Conservation (phyloP, 2,888 invertebrate genomes). For the Liopterus haemorrhoidalis region DNA sequence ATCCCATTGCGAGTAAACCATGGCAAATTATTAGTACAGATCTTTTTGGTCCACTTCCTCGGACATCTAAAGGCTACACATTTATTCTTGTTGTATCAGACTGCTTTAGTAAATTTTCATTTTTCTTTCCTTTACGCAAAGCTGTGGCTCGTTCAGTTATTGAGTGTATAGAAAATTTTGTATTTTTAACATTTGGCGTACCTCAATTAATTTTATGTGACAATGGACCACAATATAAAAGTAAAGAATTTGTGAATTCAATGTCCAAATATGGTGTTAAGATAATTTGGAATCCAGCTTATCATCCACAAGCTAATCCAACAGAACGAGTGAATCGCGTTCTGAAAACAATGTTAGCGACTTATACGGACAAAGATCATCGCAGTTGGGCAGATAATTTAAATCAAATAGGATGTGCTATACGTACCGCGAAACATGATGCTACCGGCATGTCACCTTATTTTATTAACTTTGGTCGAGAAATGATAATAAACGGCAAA, state of each 20-base stretch:
- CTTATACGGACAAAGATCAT: conserved; percentile 26
- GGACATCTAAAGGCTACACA: neutral
- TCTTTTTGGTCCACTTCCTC: neutral
- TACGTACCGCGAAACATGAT: conserved; percentile 31
- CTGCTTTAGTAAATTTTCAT: conserved; percentile 10
- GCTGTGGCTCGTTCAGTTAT: neutral
- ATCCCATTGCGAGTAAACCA: neutral
- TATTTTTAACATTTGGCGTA: conserved; percentile 26
- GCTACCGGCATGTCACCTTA: conserved; percentile 29
- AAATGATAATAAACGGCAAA: conserved; percentile 22
- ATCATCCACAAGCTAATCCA: conserved; percentile 36
- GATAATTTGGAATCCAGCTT: conserved; percentile 25
- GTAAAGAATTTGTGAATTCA: conserved; percentile 22
- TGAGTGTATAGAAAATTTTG: conserved; percentile 2
- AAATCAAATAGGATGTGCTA: conserved; percentile 28
- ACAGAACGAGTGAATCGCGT: conserved; percentile 35
- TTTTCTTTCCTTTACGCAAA: conserved; percentile 6
- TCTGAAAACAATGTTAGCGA: conserved; percentile 31
- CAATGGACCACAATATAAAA: conserved; percentile 26
- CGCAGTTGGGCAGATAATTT: conserved; percentile 30
- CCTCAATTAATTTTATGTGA: conserved; percentile 26
- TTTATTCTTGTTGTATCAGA: conserved; percentile 1
- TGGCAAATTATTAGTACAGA: conserved; percentile 2
- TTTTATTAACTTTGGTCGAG: conserved; percentile 27
- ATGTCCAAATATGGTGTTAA: conserved; percentile 18